A percentile compares a stretch with the other conserved stretches of the same genome.
Evolutionary conservation across 1,140 invertebrate species (phyloP).

Genomic region (Mamestra configurata): DNA sequence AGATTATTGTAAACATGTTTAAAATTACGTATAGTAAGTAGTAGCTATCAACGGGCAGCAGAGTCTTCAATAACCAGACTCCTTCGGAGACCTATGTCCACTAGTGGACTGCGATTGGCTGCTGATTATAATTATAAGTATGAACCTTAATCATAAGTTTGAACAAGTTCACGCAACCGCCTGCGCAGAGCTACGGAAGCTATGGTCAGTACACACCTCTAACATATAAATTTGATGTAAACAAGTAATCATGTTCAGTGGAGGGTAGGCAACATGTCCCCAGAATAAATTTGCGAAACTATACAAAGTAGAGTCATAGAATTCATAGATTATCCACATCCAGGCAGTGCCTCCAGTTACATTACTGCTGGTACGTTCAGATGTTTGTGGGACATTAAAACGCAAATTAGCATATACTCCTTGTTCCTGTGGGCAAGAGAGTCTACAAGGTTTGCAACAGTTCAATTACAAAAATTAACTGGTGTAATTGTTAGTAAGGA

Average conservation of each 20-base stretch:
- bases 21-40: background rate
- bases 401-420: conserved; percentile 68
- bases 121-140: conserved; percentile 9
- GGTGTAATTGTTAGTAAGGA: background rate
- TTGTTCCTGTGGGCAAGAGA: conserved; percentile 55
- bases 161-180: conserved; percentile 29
- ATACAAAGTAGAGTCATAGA: background rate
- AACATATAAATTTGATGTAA: conserved; percentile 30
- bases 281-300: background rate
- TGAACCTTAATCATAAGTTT: conserved; percentile 24
- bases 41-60: conserved; percentile 20
- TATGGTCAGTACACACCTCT: conserved; percentile 46
- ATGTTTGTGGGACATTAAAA: conserved; percentile 80
- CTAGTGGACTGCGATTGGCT: conserved; percentile 25
- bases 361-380: conserved; percentile 77
- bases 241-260: conserved; percentile 11
- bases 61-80: conserved; percentile 7
- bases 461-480: background rate
- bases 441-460: conserved; percentile 71
- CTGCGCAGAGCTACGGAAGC: conserved; percentile 44
- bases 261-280: conserved; percentile 1
- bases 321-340: conserved; percentile 69
- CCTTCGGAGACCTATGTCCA: background rate
- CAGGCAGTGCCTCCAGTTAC: conserved; percentile 79
- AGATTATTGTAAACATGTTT: background rate